Evolutionary conservation across 2,113 vertebrate genomes (phyloP), one percentile per base, ranked within the genome.

Genomic region (Columba janthina): DNA sequence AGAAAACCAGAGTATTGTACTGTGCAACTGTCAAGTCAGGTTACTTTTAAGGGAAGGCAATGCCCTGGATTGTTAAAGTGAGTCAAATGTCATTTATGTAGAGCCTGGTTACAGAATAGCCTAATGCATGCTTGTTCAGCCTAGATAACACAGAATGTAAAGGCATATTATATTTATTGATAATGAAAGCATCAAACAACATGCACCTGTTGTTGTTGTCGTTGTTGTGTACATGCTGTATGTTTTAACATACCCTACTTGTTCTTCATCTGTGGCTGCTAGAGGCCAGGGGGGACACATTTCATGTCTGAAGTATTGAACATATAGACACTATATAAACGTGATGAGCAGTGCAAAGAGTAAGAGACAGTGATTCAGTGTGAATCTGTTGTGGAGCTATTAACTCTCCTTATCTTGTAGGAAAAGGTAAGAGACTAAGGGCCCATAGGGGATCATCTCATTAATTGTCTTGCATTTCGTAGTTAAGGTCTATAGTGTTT

Each of bases 61-160:
- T 80, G 32, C 34, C 40, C 32, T 69, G 15, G 36, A 10, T 66
- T 74, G 36, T 77, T 92, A 79, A 94, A 89, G 34, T 26, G 54
- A 87, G 42, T 58, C 36, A 95, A 73, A 76, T 90, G 53, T 71
- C 34, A 50, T 56, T 92, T 94, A 15, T 71, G 89, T 80, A 87
- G 73, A 71, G 10, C 50, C 12, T 88, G 2, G 5, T 73, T 80
- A 67, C 48, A 73, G 36, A 81, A 21, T 25, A 53, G n/a, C 34
- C 34, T 54, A 60, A 54, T 61, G 88, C 91, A 69, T 34, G 13
- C 44, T 28, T 64, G 11, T 85, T 96, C 46, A 67, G 46, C 15
- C 25, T 40, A 38, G 51, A 53, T 58, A 90, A 40, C 17, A n/a
- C 4, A 2, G 40, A 65, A 56, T 0, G 0, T 38, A n/a, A 85